Evolutionary conservation across 2,113 vertebrate genomes (phyloP).

Genomic region (Entosphenus tridentatus): DNA sequence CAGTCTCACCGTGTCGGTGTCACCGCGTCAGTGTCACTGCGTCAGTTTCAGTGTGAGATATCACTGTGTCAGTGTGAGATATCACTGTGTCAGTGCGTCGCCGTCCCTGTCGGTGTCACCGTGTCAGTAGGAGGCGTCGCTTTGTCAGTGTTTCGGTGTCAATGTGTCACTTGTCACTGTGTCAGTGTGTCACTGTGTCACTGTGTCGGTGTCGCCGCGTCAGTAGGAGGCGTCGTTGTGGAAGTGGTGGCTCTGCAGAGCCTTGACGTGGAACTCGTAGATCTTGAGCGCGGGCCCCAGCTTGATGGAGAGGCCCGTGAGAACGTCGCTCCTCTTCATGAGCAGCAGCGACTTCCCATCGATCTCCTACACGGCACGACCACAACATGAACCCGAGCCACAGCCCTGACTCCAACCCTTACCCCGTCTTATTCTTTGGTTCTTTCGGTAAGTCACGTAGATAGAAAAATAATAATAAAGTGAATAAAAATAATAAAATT

Average conservation of each 20-base stretch:
- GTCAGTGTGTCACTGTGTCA: no score
- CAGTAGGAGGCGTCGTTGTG: slow-evolving; percentile 63
- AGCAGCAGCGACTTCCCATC: slow-evolving; percentile 90
- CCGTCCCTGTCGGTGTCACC: no score
- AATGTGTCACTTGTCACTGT: no score
- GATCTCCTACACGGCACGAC: slow-evolving; percentile 44
- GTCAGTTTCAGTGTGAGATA: slow-evolving; percentile 33
- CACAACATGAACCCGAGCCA: no score
- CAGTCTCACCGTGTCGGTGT: no score
- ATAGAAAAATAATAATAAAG: no score
- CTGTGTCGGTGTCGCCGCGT: neutral
- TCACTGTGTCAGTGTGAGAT: slow-evolving; percentile 58
- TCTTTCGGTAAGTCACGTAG: no score
- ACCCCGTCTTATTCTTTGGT: no score
- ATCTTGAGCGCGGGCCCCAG: slow-evolving; percentile 93
- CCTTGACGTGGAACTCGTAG: slow-evolving; percentile 93
- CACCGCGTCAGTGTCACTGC: no score
- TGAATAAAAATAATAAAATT: no score
- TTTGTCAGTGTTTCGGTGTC: slow-evolving; percentile 52
- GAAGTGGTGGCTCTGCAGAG: slow-evolving; percentile 81
- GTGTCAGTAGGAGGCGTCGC: slow-evolving; percentile 42
- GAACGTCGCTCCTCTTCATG: slow-evolving; percentile 92
- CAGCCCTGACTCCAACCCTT: no score
- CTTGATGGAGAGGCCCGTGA: slow-evolving; percentile 95
- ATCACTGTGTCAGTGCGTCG: no score